Evolutionary conservation across 2,797 vertebrate species (phyloP), one percentile per base, ranked within the genome.

Genomic region (Poecilia velifera): DNA sequence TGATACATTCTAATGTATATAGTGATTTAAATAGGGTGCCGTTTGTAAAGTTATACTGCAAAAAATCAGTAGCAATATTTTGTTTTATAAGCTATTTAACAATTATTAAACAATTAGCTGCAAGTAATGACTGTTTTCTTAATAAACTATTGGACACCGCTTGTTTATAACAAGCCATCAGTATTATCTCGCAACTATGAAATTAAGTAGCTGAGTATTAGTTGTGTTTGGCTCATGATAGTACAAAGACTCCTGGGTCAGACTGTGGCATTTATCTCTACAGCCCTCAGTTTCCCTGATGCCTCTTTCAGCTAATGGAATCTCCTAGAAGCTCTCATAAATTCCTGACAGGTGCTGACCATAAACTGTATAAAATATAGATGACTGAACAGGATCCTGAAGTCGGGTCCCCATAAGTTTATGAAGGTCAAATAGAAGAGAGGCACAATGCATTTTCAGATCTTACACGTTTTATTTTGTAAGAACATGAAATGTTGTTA

Each of bases 351-450:
- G 9, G 25, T 55, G 25, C 8, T 55, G 8, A n/a, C 16, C 53
- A n/a, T 55, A 55, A n/a, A 55, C 53, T 55, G 25, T n/a, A 55
- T 55, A n/a, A 55, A 55, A 55, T 55, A n/a, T 55, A 55, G 53
- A 55, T 55, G 25, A n/a, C 9, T 55, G 53, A 55, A n/a, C 53
- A 55, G 22, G 53, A 55, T n/a, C 25, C 53, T n/a, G 53, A 55
- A 55, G 25, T 55, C 1, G 25, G 53, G 25, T 55, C 8, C 53
- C 22, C 22, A 55, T 55, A n/a, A n/a, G 3, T 55, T 55, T n/a
- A 55, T 55, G 53, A n/a, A 55, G 53, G 53, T 55, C 53, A 55
- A n/a, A n/a, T 10, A 25, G 53, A 25, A 55, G 25, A 12, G 25
- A 55, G 25, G 22, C 53, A n/a, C 3, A n/a, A 55, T n/a, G 3